These are phyloP conservation scores for Hippopotamus amphibius DNA, from an alignment of 2,113 vertebrate species.

Conservation along the genomic window DNA sequence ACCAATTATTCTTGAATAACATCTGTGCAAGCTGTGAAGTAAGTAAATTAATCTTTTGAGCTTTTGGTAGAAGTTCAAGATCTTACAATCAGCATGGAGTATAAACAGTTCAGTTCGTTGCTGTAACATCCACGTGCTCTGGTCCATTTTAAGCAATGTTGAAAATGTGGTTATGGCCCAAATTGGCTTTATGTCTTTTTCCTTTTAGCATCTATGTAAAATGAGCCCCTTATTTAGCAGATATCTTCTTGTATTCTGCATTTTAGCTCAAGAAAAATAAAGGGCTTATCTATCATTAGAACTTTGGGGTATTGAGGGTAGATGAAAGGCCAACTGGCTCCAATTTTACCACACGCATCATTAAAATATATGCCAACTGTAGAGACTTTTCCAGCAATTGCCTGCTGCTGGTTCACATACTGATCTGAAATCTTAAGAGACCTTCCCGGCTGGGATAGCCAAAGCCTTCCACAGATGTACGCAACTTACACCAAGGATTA, in stretches of 20 bases:
- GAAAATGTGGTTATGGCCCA: constrained; percentile 39
- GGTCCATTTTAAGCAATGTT: constrained; percentile 43
- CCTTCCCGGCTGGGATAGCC: neutral
- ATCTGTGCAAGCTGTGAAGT: constrained; percentile 56
- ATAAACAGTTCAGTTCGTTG: neutral
- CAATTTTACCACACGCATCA: neutral
- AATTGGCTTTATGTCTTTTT: constrained; percentile 64
- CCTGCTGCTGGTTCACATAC: constrained; percentile 26
- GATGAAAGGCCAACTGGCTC: constrained; percentile 63
- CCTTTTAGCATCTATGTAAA: constrained; percentile 60
- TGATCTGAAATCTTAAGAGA: constrained; percentile 45
- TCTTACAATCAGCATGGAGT: neutral
- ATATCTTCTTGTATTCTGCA: constrained; percentile 61
- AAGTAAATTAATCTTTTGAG: constrained; percentile 67
- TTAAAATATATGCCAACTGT: constrained; percentile 62
- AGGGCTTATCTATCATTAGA: constrained; percentile 75
- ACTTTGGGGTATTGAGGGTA: neutral
- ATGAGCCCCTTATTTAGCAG: constrained; percentile 44
- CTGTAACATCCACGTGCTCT: neutral
- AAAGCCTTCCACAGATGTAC: neutral
- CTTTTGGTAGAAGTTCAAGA: constrained; percentile 60
- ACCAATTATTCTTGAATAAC: constrained; percentile 62
- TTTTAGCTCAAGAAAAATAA: constrained; percentile 74
- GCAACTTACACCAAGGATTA: neutral
- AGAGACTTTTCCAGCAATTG: constrained; percentile 49